Percentiles rank a stretch among this genome's conserved stretches.
Conservation (phyloP, 1,140 invertebrate species). For the Philopotamus ludificatus region DNA sequence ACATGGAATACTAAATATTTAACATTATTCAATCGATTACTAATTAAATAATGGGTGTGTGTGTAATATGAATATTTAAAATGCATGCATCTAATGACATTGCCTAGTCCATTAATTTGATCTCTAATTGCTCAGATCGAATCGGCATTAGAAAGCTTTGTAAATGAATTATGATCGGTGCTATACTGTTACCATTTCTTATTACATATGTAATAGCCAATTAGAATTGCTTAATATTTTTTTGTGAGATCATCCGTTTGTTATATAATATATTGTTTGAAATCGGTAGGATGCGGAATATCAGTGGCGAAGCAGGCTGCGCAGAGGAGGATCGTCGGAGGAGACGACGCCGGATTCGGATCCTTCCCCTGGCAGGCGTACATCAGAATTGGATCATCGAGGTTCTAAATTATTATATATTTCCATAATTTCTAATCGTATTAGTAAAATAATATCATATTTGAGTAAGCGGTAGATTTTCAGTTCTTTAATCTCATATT, state of each 20-base stretch:
- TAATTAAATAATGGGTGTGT: too few relatives aligned
- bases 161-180: too few relatives aligned
- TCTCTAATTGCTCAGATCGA: too few relatives aligned
- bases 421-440: background rate
- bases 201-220: too few relatives aligned
- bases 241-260: background rate
- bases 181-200: too few relatives aligned
- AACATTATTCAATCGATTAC: too few relatives aligned
- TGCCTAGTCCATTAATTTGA: too few relatives aligned
- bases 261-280: conserved; percentile 7
- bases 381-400: conserved; percentile 82
- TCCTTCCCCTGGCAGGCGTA: conserved; percentile 96
- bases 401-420: conserved; percentile 47
- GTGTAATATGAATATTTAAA: too few relatives aligned
- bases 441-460: background rate
- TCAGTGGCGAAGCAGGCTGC: conserved; percentile 79
- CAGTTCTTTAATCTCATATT: background rate
- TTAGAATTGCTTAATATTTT: too few relatives aligned
- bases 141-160: too few relatives aligned
- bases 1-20: too few relatives aligned
- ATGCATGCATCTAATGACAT: too few relatives aligned
- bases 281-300: conserved; percentile 76
- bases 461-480: background rate
- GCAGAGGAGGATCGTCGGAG: conserved; percentile 87
- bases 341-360: conserved; percentile 90